A percentile compares a stretch with the other conserved stretches of the same genome.
Conservation (phyloP, 2,888 invertebrate species). For the Andrena dorsata region DNA sequence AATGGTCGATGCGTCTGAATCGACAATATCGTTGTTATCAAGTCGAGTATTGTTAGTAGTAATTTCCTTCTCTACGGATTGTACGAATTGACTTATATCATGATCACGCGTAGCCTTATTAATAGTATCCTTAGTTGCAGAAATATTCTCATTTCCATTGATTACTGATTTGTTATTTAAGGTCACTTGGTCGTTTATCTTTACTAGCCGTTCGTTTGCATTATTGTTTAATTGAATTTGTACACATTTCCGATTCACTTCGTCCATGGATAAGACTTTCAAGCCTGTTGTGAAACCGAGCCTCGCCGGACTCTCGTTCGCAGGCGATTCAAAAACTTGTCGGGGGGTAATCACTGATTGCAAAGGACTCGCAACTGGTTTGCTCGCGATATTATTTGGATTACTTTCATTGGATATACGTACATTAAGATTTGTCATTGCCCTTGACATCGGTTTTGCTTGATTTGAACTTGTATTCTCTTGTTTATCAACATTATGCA, state of each 20-base stretch:
- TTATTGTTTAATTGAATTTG: conserved; percentile 69
- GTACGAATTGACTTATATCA: conserved; percentile 19
- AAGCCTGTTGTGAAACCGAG: conserved; percentile 35
- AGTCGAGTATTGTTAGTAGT: background rate
- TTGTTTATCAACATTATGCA: conserved; percentile 12
- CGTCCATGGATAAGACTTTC: conserved; percentile 77
- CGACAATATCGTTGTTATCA: background rate
- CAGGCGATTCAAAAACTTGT: conserved; percentile 11
- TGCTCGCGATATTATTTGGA: conserved; percentile 15
- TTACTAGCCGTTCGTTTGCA: conserved; percentile 66
- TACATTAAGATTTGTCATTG: conserved; percentile 61
- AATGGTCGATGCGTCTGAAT: conserved; percentile 61
- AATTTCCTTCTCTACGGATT: conserved; percentile 12
- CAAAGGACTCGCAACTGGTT: conserved; percentile 27
- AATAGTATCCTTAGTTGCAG: conserved; percentile 34
- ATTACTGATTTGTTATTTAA: conserved; percentile 15
- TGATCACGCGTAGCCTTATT: conserved; percentile 42
- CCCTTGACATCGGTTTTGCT: conserved; percentile 29
- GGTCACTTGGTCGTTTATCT: conserved; percentile 47
- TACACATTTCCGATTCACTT: conserved; percentile 76
- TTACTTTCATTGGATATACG: conserved; percentile 58
- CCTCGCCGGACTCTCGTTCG: conserved; percentile 22
- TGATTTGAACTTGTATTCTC: conserved; percentile 8
- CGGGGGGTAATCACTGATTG: background rate
- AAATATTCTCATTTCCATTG: conserved; percentile 30